These are phyloP conservation scores for Hetaerina titia DNA, from an alignment of 2,888 invertebrate genomes.

Conservation along the genomic window DNA sequence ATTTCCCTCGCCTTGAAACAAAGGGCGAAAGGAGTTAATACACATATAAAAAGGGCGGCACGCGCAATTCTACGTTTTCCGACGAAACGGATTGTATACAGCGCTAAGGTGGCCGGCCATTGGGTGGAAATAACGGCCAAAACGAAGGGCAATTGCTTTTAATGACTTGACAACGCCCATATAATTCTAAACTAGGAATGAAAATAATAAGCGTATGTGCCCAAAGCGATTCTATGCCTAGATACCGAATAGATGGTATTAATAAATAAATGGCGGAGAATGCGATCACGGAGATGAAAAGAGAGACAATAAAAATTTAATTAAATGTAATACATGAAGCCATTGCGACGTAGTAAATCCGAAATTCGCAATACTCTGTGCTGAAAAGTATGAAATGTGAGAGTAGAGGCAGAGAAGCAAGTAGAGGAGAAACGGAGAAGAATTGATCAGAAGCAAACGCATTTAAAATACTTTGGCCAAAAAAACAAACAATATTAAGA, in stretches of 20 bases:
- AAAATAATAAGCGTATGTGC: not conserved
- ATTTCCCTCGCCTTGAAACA: constrained; percentile 8
- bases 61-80: constrained; percentile 48
- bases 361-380: not conserved
- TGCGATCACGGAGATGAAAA: not conserved
- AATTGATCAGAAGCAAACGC: too few species aligned
- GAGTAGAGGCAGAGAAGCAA: too few species aligned
- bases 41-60: constrained; percentile 43
- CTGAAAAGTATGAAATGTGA: too few species aligned
- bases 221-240: not conserved
- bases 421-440: too few species aligned
- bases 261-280: not conserved
- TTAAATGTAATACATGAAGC: not conserved
- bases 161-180: constrained; percentile 60
- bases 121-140: constrained; percentile 56
- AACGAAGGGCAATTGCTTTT: constrained; percentile 52
- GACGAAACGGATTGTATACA: constrained; percentile 39
- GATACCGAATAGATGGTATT: not conserved
- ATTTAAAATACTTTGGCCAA: too few species aligned
- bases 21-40: constrained; percentile 28
- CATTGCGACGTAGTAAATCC: not conserved
- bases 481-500: too few species aligned
- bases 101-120: constrained; percentile 14
- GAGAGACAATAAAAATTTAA: not conserved
- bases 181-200: constrained; percentile 32